A percentile compares a stretch with the other conserved stretches of the same genome.
Conservation (phyloP, 2,113 vertebrate species). For the Mirounga angustirostris region DNA sequence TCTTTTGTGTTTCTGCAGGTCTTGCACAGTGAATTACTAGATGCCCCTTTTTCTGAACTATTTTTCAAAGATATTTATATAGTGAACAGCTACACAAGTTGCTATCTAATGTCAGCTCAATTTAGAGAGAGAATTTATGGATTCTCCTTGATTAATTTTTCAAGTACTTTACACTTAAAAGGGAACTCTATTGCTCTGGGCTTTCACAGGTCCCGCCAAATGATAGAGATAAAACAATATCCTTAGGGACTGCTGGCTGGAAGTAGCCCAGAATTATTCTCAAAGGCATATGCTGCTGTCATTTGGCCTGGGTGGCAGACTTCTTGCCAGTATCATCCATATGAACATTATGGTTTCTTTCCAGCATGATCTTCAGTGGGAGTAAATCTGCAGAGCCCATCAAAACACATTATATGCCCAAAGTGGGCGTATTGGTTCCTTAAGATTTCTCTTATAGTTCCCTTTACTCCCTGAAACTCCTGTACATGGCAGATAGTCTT, state of each 20-base stretch:
- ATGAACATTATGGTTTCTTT: not conserved
- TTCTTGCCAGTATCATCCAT: not conserved
- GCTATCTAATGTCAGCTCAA: not conserved
- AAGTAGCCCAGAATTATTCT: not conserved
- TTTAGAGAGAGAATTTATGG: not conserved
- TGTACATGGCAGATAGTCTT: not conserved
- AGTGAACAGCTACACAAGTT: not conserved
- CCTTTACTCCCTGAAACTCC: not conserved
- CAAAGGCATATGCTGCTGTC: not conserved
- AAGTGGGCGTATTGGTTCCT: not conserved
- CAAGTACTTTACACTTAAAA: not conserved
- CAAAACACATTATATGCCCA: not conserved
- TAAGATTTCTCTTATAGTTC: not conserved
- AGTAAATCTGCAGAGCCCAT: not conserved
- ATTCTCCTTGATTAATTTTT: constrained; percentile 10
- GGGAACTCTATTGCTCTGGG: not conserved
- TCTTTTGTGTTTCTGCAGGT: not conserved
- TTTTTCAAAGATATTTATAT: not conserved
- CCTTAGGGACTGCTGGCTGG: not conserved
- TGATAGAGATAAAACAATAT: not conserved
- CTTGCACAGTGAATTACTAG: not conserved
- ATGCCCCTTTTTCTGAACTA: not conserved
- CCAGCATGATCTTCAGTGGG: not conserved
- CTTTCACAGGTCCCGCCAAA: not conserved
- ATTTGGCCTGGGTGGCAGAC: not conserved